Conservation (phyloP, 2,888 invertebrate genomes). For the Heliconius aoede region DNA sequence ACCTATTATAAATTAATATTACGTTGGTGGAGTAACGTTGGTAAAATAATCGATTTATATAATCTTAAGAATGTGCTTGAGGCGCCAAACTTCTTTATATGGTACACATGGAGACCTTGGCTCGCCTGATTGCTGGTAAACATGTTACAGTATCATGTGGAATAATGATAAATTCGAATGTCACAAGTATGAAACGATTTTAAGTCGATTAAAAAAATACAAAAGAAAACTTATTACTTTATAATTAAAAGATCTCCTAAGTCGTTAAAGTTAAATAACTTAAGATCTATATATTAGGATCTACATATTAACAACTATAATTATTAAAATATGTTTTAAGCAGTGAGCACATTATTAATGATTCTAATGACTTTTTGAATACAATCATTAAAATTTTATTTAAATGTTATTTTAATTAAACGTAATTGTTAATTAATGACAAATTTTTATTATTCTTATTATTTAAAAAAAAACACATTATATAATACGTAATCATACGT, state of each 20-base stretch:
- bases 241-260: background rate
- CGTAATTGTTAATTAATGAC: too few species aligned
- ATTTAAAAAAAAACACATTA: too few species aligned
- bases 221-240: background rate
- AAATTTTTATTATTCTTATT: too few species aligned
- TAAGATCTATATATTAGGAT: too few species aligned
- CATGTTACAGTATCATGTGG: conserved; percentile 73
- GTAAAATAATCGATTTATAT: conserved; percentile 67
- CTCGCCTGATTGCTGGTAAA: conserved; percentile 68
- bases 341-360: background rate
- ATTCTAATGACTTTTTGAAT: background rate
- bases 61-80: conserved; percentile 63
- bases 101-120: conserved; percentile 70
- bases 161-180: conserved; percentile 70
- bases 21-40: conserved; percentile 56
- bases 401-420: too few species aligned
- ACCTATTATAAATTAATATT: conserved; percentile 44
- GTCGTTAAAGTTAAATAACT: background rate
- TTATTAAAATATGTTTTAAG: background rate
- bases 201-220: background rate
- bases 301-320: too few species aligned
- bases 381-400: too few species aligned
- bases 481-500: too few species aligned
- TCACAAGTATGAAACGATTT: background rate
- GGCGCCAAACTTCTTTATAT: conserved; percentile 70